Evolutionary conservation across 2,888 invertebrate species (phyloP).

Genomic region (Papilio gigon): DNA sequence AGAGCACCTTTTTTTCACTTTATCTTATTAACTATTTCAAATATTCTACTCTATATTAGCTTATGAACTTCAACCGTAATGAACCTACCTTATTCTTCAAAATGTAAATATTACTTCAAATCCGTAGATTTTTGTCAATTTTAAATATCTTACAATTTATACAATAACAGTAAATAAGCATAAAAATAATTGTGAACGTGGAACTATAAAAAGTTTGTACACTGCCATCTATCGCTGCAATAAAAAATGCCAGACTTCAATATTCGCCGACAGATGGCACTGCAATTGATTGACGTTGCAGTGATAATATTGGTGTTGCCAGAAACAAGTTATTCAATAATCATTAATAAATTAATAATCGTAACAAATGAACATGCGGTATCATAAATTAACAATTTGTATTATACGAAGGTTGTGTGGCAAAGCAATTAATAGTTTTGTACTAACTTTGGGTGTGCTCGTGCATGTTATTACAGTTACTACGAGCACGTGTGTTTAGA

Average conservation of each 20-base stretch:
- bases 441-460: conserved; percentile 23
- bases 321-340: neutral
- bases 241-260: neutral
- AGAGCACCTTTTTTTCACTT: too few relatives aligned
- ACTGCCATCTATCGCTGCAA: neutral
- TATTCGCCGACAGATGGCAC: neutral
- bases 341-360: neutral
- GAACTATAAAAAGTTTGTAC: neutral
- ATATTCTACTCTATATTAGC: too few relatives aligned
- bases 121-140: too few relatives aligned
- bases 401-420: neutral
- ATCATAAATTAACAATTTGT: neutral
- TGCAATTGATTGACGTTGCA: neutral
- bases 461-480: conserved; percentile 10
- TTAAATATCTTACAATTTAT: too few relatives aligned
- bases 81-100: too few relatives aligned
- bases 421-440: conserved; percentile 23
- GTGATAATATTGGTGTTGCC: neutral
- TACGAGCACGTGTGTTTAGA: conserved; percentile 19
- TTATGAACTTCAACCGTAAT: too few relatives aligned
- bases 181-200: neutral
- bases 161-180: neutral
- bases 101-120: too few relatives aligned
- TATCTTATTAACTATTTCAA: too few relatives aligned
- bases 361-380: neutral